Evolutionary conservation across 2,113 vertebrate species (phyloP).

Genomic region (Microcebus tavaratra): DNA sequence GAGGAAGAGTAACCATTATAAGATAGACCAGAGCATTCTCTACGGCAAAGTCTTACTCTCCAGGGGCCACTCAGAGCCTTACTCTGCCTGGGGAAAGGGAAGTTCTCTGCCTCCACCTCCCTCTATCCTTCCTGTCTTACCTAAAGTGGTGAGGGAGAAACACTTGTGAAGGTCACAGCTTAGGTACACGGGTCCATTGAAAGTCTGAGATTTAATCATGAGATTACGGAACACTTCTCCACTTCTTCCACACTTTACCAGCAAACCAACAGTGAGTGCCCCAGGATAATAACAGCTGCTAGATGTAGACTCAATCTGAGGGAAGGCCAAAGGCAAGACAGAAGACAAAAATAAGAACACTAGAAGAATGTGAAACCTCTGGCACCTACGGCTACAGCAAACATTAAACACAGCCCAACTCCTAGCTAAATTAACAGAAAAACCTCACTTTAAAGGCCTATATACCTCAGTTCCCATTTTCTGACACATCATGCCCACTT

Average conservation of each 20-base stretch:
- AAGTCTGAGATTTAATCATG: not conserved
- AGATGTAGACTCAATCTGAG: not conserved
- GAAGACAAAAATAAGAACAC: not conserved
- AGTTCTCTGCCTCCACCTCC: not conserved
- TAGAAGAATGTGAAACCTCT: not conserved
- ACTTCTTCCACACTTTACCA: not conserved
- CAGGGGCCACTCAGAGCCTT: not conserved
- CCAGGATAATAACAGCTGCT: not conserved
- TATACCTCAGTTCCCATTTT: not conserved
- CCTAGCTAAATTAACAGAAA: not conserved
- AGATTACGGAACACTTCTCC: not conserved
- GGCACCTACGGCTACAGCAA: not conserved
- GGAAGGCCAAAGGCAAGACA: not conserved
- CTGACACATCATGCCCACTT: not conserved
- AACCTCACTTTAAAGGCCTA: not conserved
- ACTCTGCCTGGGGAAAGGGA: not conserved
- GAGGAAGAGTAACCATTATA: not conserved
- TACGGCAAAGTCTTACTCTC: not conserved
- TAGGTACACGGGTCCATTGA: not conserved
- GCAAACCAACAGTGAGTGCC: not conserved
- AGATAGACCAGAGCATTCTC: not conserved
- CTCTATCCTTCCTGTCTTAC: not conserved
- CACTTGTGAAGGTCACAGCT: not conserved
- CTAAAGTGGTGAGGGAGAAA: not conserved
- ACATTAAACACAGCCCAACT: not conserved